These are phyloP conservation scores for Fundulus diaphanus DNA, from an alignment of 2,797 vertebrate genomes.

Conservation along the genomic window DNA sequence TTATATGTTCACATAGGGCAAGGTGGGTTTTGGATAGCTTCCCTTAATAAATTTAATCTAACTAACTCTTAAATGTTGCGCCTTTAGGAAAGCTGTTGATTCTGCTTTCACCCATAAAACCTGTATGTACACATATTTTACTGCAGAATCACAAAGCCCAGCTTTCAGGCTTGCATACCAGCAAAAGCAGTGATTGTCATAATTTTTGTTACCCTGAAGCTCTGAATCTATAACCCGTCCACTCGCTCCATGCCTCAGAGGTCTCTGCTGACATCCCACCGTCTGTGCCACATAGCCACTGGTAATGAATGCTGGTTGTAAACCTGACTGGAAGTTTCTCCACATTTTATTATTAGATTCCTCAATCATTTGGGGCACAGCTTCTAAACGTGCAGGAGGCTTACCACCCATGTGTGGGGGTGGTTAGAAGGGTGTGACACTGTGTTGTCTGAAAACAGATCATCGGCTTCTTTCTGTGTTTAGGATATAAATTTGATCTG, in stretches of 20 bases:
- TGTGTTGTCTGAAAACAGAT: not conserved
- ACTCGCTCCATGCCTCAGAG: conserved; percentile 47
- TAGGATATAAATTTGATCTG: not conserved
- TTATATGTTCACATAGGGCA: no score
- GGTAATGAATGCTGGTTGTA: conserved; percentile 44
- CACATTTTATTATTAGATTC: conserved; percentile 51
- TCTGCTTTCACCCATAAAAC: not conserved
- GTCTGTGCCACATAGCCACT: conserved; percentile 6
- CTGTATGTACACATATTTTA: not conserved
- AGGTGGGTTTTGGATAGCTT: no score
- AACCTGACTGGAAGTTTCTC: conserved; percentile 31
- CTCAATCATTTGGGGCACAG: conserved; percentile 56
- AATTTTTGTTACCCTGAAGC: conserved; percentile 4
- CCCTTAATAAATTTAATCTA: no score
- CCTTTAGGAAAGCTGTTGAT: not conserved
- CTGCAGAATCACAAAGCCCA: not conserved
- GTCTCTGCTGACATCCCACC: conserved; percentile 24
- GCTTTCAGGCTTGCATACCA: not conserved
- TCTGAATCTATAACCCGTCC: conserved; percentile 19
- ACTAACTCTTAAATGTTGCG: not conserved
- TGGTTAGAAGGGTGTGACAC: not conserved
- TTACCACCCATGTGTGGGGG: not conserved
- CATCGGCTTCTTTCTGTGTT: conserved; percentile 1
- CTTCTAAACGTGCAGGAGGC: not conserved
- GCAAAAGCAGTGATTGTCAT: not conserved